These are phyloP conservation scores for Oreochromis grahami DNA, from an alignment of 2,797 vertebrate genomes.

Conservation along the genomic window DNA sequence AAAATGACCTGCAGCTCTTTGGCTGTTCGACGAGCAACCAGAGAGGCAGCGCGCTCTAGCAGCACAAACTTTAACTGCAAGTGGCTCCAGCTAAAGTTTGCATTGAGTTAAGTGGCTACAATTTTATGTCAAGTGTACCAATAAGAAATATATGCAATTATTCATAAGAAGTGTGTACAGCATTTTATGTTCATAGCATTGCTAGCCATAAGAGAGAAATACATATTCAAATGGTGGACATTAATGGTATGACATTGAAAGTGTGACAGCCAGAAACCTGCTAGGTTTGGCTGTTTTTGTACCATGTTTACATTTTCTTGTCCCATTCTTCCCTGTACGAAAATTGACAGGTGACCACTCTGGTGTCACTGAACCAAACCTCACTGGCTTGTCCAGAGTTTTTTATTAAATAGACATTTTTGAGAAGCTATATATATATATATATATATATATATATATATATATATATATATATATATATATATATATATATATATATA, in stretches of 20 bases:
- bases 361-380: neutral
- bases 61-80: neutral
- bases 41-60: neutral
- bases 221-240: neutral
- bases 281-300: neutral
- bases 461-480: too few relatives aligned
- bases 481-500: too few relatives aligned
- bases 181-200: neutral
- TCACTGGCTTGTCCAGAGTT: neutral
- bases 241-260: neutral
- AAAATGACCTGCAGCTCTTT: neutral
- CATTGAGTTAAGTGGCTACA: neutral
- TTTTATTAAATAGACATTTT: neutral
- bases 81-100: neutral
- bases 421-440: neutral
- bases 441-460: too few relatives aligned
- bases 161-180: neutral
- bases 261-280: neutral
- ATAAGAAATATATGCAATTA: neutral
- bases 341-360: neutral
- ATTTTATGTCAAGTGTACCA: neutral
- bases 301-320: neutral
- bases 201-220: neutral
- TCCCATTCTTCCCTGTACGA: neutral
- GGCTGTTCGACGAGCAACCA: neutral